These are phyloP conservation scores for Dicrostonyx torquatus DNA, from an alignment of 2,797 vertebrate genomes.

Conservation along the genomic window DNA sequence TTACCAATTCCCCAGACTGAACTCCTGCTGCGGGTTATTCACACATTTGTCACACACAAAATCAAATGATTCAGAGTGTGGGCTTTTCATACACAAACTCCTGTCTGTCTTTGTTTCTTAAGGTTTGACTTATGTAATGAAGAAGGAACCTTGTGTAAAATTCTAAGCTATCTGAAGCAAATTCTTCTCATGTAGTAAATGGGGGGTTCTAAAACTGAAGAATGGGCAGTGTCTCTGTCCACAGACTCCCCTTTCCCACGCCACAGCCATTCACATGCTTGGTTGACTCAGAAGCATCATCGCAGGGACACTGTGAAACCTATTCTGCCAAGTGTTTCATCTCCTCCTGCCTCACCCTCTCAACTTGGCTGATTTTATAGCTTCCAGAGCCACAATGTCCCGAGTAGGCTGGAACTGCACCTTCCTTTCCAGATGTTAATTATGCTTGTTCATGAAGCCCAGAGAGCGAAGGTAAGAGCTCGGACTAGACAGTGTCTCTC, in stretches of 20 bases:
- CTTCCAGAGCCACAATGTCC: background rate
- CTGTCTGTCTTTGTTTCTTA: background rate
- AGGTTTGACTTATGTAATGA: background rate
- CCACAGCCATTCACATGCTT: background rate
- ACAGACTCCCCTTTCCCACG: background rate
- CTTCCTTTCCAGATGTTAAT: conserved; percentile 2
- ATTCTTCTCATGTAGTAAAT: background rate
- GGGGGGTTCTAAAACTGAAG: background rate
- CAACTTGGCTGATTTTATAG: background rate
- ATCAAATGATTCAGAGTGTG: background rate
- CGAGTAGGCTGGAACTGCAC: background rate
- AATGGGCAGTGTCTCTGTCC: background rate
- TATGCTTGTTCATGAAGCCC: background rate
- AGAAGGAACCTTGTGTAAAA: background rate
- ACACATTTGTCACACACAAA: background rate
- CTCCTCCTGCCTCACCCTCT: background rate
- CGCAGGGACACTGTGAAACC: background rate
- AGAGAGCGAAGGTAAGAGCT: background rate
- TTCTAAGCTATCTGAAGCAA: conserved; percentile 22
- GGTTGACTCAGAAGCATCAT: background rate
- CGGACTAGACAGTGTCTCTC: background rate
- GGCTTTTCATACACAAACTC: background rate
- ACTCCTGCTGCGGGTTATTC: background rate
- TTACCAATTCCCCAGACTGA: conserved; percentile 30
- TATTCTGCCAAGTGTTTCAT: background rate